Conservation (phyloP, 1,140 invertebrate genomes). For the Ericerus pela region DNA sequence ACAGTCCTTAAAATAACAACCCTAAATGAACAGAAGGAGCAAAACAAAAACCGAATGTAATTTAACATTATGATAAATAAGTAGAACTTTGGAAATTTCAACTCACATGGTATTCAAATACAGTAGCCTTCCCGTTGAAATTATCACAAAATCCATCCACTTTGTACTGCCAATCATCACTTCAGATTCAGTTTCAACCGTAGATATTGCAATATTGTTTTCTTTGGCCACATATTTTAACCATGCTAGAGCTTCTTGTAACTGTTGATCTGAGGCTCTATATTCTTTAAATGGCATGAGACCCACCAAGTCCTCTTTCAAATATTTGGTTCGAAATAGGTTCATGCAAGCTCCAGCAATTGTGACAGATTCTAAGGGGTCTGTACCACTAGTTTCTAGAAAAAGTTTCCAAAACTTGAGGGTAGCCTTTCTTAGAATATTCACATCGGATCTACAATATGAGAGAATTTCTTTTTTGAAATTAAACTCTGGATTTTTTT, state of each 20-base stretch:
- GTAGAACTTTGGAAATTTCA: neutral
- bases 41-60: too few relatives aligned
- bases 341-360: slow-evolving; percentile 15
- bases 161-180: neutral
- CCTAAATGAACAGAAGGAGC: slow-evolving; percentile 14
- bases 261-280: slow-evolving; percentile 3
- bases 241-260: slow-evolving; percentile 6
- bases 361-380: slow-evolving; percentile 15
- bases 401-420: slow-evolving; percentile 22
- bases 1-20: slow-evolving; percentile 18
- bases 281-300: slow-evolving; percentile 14
- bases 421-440: slow-evolving; percentile 26
- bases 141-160: neutral
- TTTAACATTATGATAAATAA: too few relatives aligned
- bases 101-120: too few relatives aligned
- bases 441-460: slow-evolving; percentile 21
- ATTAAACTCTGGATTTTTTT: slow-evolving; percentile 18
- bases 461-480: slow-evolving; percentile 20
- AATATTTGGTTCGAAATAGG: slow-evolving; percentile 4
- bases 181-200: slow-evolving; percentile 7
- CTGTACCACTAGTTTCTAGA: neutral
- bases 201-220: neutral
- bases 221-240: slow-evolving; percentile 4
- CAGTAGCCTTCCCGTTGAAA: too few relatives aligned
- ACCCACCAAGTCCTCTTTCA: slow-evolving; percentile 7